Evolutionary conservation across 2,113 vertebrate species (phyloP), one percentile per base, ranked within the genome.

Genomic region (Alaudala cheleensis): DNA sequence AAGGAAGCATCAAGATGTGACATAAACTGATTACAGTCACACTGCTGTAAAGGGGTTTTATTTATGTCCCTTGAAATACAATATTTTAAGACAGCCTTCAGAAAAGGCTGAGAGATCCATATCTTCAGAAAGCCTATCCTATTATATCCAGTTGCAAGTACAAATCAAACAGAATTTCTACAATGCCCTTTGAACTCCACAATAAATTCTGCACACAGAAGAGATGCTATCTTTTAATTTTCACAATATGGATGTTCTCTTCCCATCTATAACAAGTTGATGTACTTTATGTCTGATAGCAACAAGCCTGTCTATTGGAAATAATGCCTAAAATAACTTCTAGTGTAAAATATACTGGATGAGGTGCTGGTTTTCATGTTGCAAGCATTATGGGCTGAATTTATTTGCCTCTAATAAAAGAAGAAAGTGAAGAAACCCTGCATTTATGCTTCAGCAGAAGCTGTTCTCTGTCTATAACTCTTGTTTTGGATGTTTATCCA

Each of bases 61-160:
- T 91, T 93, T 92, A 79, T 93, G 87, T 82, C 31, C 81, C 78
- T 89, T 89, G 89, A 91, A 95, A 95, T 87, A 89, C 8, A 92
- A 72, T 61, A 72, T 93, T 92, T 93, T 92, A 84, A 92, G 81
- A 0, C 0, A 93, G 25, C 49, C 61, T 79, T 89, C 73, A 79
- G 82, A 92, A 88, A 64, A 84, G 64, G n/a, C 53, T 84, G 86
- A 71, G 61, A 79, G 61, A 91, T 94, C 70, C 26, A 12, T 87
- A 82, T 92, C 88, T 92, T 89, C 66, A 39, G 60, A 73, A 82
- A 91, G n/a, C 31, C 65, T 60, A 67, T 86, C 61, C 72, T 90
- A 53, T 93, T 87, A 81, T 84, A 54, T 72, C 67, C 81, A 87
- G 51, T 70, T 92, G 44, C 92, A 92, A 42, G 77, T 91, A 91